Conservation (phyloP, 1,140 invertebrate genomes). For the Kradibia gibbosae region DNA sequence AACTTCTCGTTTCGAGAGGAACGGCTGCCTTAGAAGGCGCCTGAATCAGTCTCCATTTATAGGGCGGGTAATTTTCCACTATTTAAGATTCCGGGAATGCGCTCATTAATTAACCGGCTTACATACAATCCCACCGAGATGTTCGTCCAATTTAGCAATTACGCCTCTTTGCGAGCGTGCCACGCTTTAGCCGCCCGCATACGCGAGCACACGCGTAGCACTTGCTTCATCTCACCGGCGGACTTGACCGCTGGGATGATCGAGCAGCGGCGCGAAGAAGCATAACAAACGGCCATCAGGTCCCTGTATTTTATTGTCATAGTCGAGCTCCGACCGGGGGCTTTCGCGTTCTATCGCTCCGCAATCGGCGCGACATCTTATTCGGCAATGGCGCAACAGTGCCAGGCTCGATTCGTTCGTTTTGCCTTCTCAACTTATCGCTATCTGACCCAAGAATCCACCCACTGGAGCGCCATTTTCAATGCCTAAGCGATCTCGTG, state of each 20-base stretch:
- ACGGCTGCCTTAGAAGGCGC: not conserved
- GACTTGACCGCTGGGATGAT: too few relatives aligned
- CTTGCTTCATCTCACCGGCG: not conserved
- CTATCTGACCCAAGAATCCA: not conserved
- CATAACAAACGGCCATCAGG: too few relatives aligned
- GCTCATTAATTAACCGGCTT: not conserved
- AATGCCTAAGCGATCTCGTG: not conserved
- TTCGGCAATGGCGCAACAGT: too few relatives aligned
- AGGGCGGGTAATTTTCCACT: not conserved
- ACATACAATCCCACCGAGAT: not conserved
- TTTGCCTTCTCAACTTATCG: not conserved
- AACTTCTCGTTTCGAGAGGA: not conserved
- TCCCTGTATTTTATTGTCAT: not conserved
- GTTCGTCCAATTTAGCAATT: not conserved
- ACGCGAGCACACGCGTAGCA: too few relatives aligned
- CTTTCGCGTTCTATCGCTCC: not conserved
- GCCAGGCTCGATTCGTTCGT: too few relatives aligned
- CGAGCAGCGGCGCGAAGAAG: too few relatives aligned
- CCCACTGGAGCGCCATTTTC: not conserved
- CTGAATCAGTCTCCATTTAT: not conserved
- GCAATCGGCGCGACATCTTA: too few relatives aligned
- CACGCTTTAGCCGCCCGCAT: too few relatives aligned
- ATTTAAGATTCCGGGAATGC: not conserved
- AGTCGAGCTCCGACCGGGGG: not conserved
- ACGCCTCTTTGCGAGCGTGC: not conserved